Conservation (phyloP, 1,140 invertebrate species). For the Zaprionus gabonicus region DNA sequence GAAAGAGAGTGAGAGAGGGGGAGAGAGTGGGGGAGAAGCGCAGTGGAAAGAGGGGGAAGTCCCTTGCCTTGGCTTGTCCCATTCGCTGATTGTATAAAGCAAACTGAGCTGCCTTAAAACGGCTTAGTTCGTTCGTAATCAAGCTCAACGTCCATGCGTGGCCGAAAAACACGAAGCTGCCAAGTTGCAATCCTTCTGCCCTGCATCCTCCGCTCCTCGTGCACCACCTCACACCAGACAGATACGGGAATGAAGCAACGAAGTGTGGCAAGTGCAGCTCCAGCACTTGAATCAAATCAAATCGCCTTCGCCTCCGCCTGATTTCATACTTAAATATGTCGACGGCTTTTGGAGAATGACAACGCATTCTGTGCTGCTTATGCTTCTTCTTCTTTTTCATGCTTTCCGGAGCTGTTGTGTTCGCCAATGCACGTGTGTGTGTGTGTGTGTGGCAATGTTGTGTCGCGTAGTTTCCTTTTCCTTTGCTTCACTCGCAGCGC, state of each 20-base stretch:
- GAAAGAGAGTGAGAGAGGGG: not conserved
- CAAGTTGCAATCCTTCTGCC: not conserved
- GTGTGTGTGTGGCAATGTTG: not conserved
- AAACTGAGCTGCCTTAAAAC: constrained; percentile 54
- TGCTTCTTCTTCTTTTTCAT: not conserved
- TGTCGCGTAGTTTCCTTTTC: not conserved
- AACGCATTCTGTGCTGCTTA: not conserved
- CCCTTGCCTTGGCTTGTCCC: not conserved
- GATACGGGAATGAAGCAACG: not conserved
- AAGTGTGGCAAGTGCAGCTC: constrained; percentile 29
- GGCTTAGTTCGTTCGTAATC: constrained; percentile 79
- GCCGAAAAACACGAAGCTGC: not conserved
- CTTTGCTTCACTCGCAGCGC: not conserved
- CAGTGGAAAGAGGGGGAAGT: not conserved
- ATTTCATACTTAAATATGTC: constrained; percentile 21
- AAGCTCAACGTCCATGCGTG: constrained; percentile 42
- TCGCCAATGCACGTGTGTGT: not conserved
- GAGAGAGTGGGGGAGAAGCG: not conserved
- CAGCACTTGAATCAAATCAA: constrained; percentile 10
- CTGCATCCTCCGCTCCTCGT: not conserved
- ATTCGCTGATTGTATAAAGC: constrained; percentile 67
- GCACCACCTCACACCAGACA: not conserved
- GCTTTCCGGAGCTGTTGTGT: not conserved
- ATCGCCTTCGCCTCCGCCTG: constrained; percentile 20
- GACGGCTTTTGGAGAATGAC: constrained; percentile 11